Evolutionary conservation across 2,888 invertebrate species (phyloP).

Genomic region (Siphonodentalium dalli): DNA sequence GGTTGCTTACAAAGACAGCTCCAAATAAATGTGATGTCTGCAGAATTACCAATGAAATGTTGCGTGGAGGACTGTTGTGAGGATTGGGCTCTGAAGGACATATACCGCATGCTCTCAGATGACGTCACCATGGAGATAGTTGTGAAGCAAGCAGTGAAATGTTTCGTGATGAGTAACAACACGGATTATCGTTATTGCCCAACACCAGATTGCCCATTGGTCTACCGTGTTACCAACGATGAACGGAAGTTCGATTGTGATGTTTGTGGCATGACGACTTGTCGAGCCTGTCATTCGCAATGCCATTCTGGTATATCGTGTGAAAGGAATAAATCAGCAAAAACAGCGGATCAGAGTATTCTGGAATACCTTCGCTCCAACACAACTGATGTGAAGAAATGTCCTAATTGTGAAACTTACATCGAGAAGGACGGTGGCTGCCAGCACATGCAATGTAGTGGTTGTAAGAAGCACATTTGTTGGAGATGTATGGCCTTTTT

Average conservation of each 20-base stretch:
- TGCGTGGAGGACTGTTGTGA: conserved; percentile 30
- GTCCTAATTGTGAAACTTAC: conserved; percentile 44
- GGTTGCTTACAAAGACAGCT: conserved; percentile 32
- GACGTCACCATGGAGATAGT: conserved; percentile 25
- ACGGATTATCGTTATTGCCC: conserved; percentile 41
- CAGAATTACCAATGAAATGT: too few species aligned
- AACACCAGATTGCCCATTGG: conserved; percentile 51
- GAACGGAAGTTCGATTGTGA: conserved; percentile 35
- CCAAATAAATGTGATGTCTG: conserved; percentile 15
- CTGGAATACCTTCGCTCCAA: conserved; percentile 39
- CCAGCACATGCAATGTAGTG: conserved; percentile 46
- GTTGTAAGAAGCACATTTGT: conserved; percentile 49
- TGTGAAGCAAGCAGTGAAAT: conserved; percentile 32
- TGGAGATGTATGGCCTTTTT: conserved; percentile 49
- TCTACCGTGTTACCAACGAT: conserved; percentile 40
- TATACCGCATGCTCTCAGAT: conserved; percentile 7
- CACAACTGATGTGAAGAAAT: conserved; percentile 35
- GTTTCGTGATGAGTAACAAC: conserved; percentile 36
- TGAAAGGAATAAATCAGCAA: conserved; percentile 33
- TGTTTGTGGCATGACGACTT: conserved; percentile 37
- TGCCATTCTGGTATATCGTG: conserved; percentile 52
- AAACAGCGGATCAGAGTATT: conserved; percentile 22
- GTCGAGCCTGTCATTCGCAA: conserved; percentile 45
- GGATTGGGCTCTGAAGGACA: conserved; percentile 27
- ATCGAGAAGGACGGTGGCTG: conserved; percentile 56